Percentiles rank a stretch among this genome's conserved stretches.
These are phyloP conservation scores for Procavia capensis DNA, from an alignment of 2,113 vertebrate genomes.

Conservation along the genomic window DNA sequence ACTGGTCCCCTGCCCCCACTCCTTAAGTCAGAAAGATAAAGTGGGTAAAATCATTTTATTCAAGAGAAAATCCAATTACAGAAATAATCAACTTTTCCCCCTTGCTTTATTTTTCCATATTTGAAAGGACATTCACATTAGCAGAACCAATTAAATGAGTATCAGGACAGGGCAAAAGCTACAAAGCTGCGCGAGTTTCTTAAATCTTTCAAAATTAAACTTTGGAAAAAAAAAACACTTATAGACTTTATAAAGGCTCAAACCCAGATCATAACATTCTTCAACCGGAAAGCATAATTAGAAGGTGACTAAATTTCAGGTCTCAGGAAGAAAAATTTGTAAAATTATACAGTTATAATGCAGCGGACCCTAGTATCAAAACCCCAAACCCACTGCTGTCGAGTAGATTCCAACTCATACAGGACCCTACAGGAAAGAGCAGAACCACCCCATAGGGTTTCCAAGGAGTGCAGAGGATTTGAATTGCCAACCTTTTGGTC, in stretches of 20 bases:
- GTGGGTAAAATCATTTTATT: constrained; percentile 79
- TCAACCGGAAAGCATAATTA: constrained; percentile 23
- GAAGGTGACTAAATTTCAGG: not conserved
- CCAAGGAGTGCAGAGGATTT: too few relatives aligned
- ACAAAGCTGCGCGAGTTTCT: constrained; percentile 63
- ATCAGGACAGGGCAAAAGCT: constrained; percentile 61
- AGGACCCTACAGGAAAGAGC: too few relatives aligned
- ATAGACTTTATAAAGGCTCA: constrained; percentile 72
- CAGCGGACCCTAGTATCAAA: too few relatives aligned
- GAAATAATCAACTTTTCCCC: constrained; percentile 83
- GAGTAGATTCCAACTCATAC: too few relatives aligned
- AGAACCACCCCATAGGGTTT: too few relatives aligned
- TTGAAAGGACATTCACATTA: constrained; percentile 78
- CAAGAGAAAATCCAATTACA: constrained; percentile 82
- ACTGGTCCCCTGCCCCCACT: constrained; percentile 23
- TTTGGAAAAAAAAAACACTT: constrained; percentile 28
- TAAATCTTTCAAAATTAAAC: constrained; percentile 79
- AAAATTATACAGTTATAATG: constrained; percentile 13
- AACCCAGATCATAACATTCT: constrained; percentile 54
- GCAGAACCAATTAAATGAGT: constrained; percentile 79
- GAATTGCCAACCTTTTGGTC: too few relatives aligned
- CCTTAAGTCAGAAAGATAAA: constrained; percentile 73
- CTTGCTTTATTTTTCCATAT: constrained; percentile 81
- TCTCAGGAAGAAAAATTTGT: constrained; percentile 32
- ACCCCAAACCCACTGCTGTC: too few relatives aligned